Evolutionary conservation across 37 sponge, comb jelly and placozoan species (phyloP).

Genomic region (Axinella damicornis): DNA sequence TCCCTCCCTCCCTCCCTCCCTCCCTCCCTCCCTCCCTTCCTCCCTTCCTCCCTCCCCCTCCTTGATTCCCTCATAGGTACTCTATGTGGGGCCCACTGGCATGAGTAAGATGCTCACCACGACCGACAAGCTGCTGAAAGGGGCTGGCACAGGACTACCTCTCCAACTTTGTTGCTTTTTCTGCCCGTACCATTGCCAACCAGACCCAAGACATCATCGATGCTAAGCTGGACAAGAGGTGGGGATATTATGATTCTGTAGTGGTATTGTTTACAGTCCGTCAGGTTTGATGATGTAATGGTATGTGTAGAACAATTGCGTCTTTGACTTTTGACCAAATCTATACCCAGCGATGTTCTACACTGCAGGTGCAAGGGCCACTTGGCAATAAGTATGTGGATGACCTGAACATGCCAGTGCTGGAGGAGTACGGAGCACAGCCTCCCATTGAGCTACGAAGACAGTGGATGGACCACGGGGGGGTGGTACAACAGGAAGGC

Average conservation of each 20-base stretch:
- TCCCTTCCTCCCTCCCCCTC: constrained; percentile 21
- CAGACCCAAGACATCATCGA: constrained; percentile 98
- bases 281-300: no score
- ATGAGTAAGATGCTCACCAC: constrained; percentile 94
- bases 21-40: constrained; percentile 22
- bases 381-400: constrained; percentile 95
- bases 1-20: no score
- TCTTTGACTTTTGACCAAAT: no score
- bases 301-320: no score
- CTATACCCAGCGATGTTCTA: neutral
- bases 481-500: constrained; percentile 98
- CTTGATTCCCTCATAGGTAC: constrained; percentile 52
- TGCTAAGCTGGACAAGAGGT: constrained; percentile 94
- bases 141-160: constrained; percentile 89
- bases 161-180: constrained; percentile 93
- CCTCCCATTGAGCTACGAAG: constrained; percentile 97
- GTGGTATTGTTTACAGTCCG: no score
- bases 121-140: constrained; percentile 88
- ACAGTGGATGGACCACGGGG: constrained; percentile 98
- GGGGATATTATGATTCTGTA: no score
- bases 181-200: constrained; percentile 97
- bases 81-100: constrained; percentile 99
- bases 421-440: constrained; percentile 98
- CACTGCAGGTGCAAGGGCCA: constrained; percentile 90
- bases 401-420: constrained; percentile 98